These are phyloP conservation scores for Idaea biselata DNA, from an alignment of 2,888 invertebrate genomes.

Conservation along the genomic window DNA sequence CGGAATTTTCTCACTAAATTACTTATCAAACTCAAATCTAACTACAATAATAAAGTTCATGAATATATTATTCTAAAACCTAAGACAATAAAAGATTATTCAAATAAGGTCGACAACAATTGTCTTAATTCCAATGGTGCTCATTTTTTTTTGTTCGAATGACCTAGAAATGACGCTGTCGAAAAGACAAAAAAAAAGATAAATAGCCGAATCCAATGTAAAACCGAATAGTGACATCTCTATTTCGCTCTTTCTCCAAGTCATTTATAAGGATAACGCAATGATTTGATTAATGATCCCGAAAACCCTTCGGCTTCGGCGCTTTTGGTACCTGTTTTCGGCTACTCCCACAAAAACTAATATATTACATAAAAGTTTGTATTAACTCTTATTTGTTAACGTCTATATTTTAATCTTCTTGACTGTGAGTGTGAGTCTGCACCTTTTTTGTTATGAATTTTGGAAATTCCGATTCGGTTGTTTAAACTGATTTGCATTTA, in stretches of 20 bases:
- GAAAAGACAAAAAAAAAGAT: conserved; percentile 5
- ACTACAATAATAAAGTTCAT: conserved; percentile 7
- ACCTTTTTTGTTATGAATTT: conserved; percentile 42
- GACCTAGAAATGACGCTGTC: not conserved
- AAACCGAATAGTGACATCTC: conserved; percentile 43
- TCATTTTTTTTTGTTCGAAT: not conserved
- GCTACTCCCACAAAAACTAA: conserved; percentile 62
- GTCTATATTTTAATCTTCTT: conserved; percentile 67
- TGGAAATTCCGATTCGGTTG: conserved; percentile 48
- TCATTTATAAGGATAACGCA: conserved; percentile 58
- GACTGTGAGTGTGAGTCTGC: conserved; percentile 42
- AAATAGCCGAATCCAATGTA: conserved; percentile 46
- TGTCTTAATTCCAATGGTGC: not conserved
- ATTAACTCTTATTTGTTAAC: conserved; percentile 69
- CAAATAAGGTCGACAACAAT: conserved; percentile 24
- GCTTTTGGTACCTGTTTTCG: conserved; percentile 61
- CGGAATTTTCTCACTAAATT: conserved; percentile 6
- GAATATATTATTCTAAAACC: conserved; percentile 13
- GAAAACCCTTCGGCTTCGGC: conserved; percentile 44
- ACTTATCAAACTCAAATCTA: conserved; percentile 9
- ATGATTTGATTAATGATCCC: conserved; percentile 69
- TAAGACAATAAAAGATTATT: conserved; percentile 15
- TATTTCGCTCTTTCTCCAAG: conserved; percentile 60
- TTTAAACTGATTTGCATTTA: conserved; percentile 60
- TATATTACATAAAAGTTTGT: conserved; percentile 52